Evolutionary conservation across 2,797 vertebrate genomes (phyloP), one percentile per base, ranked within the genome.

Genomic region (Acrossocheilus fasciatus): DNA sequence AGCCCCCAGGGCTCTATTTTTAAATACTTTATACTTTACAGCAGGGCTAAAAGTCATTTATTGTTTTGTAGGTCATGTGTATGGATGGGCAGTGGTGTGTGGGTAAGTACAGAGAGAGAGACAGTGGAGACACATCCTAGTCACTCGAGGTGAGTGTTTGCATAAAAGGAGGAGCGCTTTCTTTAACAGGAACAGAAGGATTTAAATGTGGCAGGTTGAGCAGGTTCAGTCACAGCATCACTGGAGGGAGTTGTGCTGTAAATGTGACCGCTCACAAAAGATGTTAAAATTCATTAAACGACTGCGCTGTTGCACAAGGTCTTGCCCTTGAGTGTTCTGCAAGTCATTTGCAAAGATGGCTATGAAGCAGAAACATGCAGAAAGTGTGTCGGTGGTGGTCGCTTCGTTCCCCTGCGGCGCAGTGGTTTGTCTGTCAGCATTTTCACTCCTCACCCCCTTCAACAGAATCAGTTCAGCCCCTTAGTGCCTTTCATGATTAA

Each of bases 11-110:
- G 96, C 93, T 96, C 95, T 94, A 94, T 96, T 96, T 96, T 96
- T 96, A 96, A 96, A 96, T 96, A 96, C 95, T 95, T 96, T 95
- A 95, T 96, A 94, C 94, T 94, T 96, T 93, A 94, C 93, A 93
- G 92, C 89, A 34, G 91, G 90, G 93, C 91, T 93, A 92, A 90
- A 90, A 92, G 92, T 94, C 92, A 95, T 96, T 94, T 95, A 93
- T 92, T 91, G 91, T 84, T 94, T 90, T 91, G 91, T 90, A 87
- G 92, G 91, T 91, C 90, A 90, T 93, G 72, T 77, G 80, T 91
- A 89, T 88, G 87, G 88, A 91, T 88, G 87, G 77, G 80, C 79
- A 84, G 52, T 87, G 72, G 72, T 73, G 59, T 84, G 78, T 73
- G 64, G 82, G 70, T 66, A 80, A 86, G 78, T 64, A 52, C 62